These are phyloP conservation scores for Otus sunia DNA, from an alignment of 2,113 vertebrate genomes.

Conservation along the genomic window DNA sequence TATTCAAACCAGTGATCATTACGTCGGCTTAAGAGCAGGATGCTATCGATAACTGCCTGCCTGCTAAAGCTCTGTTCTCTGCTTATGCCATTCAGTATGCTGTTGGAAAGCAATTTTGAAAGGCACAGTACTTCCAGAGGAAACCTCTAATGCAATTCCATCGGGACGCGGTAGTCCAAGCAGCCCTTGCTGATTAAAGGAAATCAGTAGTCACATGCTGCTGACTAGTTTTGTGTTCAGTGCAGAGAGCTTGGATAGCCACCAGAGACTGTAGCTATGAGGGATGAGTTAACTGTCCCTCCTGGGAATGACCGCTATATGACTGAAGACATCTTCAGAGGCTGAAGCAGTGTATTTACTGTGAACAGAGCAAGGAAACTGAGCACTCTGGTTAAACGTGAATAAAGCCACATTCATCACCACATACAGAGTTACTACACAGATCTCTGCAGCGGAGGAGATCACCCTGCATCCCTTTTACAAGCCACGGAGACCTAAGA, in stretches of 20 bases:
- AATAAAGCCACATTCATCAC: neutral
- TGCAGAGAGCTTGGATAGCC: neutral
- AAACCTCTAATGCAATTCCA: neutral
- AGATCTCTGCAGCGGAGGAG: neutral
- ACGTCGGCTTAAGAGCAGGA: neutral
- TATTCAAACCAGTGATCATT: neutral
- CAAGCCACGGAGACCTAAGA: neutral
- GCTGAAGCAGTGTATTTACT: neutral
- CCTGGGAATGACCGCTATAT: neutral
- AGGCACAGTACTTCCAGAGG: neutral
- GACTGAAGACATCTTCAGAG: neutral
- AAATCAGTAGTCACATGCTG: neutral
- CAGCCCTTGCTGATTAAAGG: neutral
- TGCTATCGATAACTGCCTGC: neutral
- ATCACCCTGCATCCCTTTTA: neutral
- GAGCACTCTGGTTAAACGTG: neutral
- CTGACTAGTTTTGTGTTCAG: neutral
- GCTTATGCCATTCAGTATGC: neutral
- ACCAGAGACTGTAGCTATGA: neutral
- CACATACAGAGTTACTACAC: neutral
- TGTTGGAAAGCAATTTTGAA: neutral
- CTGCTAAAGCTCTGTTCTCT: neutral
- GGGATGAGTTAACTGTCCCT: neutral
- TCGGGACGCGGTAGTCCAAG: rapidly evolving
- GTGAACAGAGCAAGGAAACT: neutral